Base-by-base conservation (phyloP, 2,888 invertebrate species). In the Papilio protenor region DNA sequence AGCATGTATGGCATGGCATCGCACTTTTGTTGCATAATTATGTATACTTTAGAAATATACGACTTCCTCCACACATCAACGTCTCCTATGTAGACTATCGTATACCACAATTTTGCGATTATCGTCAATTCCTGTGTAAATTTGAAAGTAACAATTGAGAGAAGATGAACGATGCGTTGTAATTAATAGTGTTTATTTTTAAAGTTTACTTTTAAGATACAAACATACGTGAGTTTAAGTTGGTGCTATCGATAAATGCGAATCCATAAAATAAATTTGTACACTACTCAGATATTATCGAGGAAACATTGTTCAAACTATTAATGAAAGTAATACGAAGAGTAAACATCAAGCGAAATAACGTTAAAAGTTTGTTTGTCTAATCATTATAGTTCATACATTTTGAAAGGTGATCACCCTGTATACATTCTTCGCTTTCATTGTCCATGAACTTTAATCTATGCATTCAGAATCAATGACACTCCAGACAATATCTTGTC, bases 401-500 rank as follows among this genome's bases (percentile, higher is more conserved):
- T 2, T 5, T 69, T 21, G 18, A 40, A 69, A 69, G 40, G 66
- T 66, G 66, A 69, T 45, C 66, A 69, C 45, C 66, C 66, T 69
- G 45, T 69, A 69, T 69, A 66, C n/a, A 27, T 70, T 57, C 23
- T 27, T 69, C 57, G 69, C 16, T n/a, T 76, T 70, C 71, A 76
- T 57, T 61, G 71, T n/a, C 27, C 27, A 18, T 76, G 47, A 76
- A 11, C 72, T 77, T 52, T 77, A 77, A 73, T 77, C 72, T 77
- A 45, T 77, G 27, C 55, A 45, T 40, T 40, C 40, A 40, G 73
- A 57, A 69, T 45, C 45, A 72, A 72, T 5, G 76, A 73, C 73
- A 57, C 55, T 78, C 33, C 47, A 73, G 40, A 55, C 14, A 16
- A 71, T 59, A 61, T 59, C 23, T 80, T 79, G 80, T 75, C 70